Conservation (phyloP, 1,140 invertebrate genomes). For the Drosophila albomicans region DNA sequence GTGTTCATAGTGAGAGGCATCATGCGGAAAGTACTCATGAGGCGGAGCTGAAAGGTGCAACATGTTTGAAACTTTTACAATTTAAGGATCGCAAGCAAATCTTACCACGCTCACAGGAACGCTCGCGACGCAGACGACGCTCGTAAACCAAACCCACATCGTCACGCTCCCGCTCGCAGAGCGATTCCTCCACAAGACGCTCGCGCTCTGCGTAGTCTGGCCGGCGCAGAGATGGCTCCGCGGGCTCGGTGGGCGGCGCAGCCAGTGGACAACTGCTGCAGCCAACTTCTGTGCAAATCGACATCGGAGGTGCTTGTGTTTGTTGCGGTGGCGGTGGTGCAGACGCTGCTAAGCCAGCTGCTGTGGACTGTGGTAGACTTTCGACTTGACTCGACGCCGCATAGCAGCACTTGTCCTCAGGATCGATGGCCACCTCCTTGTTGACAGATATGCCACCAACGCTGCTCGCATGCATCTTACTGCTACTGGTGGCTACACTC, state of each 20-base stretch:
- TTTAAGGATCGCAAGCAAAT: neutral
- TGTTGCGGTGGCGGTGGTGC: slow-evolving; percentile 19
- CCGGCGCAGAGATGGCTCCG: slow-evolving; percentile 53
- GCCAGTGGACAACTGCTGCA: slow-evolving; percentile 73
- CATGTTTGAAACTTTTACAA: neutral
- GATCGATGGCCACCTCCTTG: slow-evolving; percentile 84
- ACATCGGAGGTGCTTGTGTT: slow-evolving; percentile 49
- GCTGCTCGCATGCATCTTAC: slow-evolving; percentile 41
- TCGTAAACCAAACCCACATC: slow-evolving; percentile 71
- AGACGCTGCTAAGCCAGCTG: slow-evolving; percentile 27
- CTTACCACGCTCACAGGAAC: slow-evolving; percentile 66
- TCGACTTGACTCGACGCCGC: slow-evolving; percentile 57
- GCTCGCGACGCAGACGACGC: slow-evolving; percentile 68
- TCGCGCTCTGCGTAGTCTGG: slow-evolving; percentile 56
- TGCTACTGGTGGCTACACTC: slow-evolving; percentile 63
- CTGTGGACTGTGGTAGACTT: slow-evolving; percentile 44
- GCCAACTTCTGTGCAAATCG: slow-evolving; percentile 77
- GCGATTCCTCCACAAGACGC: slow-evolving; percentile 26
- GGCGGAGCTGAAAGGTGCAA: slow-evolving; percentile 7
- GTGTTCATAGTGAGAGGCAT: slow-evolving; percentile 67
- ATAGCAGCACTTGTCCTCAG: slow-evolving; percentile 82
- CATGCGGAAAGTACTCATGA: slow-evolving; percentile 66
- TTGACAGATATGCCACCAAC: slow-evolving; percentile 75
- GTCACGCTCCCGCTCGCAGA: slow-evolving; percentile 35
- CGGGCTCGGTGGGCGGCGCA: slow-evolving; percentile 47